phyloP scores from a whole-genome alignment of 2,888 invertebrate genomes.

The Thyatira batis region DNA sequence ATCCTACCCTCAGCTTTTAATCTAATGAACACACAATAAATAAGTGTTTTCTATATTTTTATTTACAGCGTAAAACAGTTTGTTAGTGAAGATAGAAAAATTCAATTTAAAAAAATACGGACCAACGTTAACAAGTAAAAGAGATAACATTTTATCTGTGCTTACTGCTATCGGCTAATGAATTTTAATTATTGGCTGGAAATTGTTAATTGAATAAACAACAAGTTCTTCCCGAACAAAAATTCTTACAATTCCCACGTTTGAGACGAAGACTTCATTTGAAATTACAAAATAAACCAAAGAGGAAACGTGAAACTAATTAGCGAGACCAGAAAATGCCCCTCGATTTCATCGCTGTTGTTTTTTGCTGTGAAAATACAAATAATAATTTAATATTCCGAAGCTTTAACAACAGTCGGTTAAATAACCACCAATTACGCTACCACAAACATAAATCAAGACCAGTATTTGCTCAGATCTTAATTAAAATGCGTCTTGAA shows the following conservation, averaged over 20 bases:
- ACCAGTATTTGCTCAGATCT: slow-evolving; percentile 33
- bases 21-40: background rate
- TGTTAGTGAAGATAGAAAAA: background rate
- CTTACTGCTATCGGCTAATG: slow-evolving; percentile 42
- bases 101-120: background rate
- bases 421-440: slow-evolving; percentile 41
- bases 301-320: slow-evolving; percentile 36
- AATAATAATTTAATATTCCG: slow-evolving; percentile 40
- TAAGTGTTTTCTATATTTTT: background rate
- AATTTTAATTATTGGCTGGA: slow-evolving; percentile 50
- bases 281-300: slow-evolving; percentile 34
- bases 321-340: slow-evolving; percentile 26
- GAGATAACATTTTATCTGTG: slow-evolving; percentile 15
- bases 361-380: slow-evolving; percentile 24
- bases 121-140: slow-evolving; percentile 27
- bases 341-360: slow-evolving; percentile 14
- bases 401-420: slow-evolving; percentile 28
- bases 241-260: slow-evolving; percentile 46
- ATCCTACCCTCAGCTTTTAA: background rate
- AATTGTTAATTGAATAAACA: slow-evolving; percentile 37
- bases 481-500: slow-evolving; percentile 41
- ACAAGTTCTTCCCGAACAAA: slow-evolving; percentile 32
- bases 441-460: slow-evolving; percentile 41
- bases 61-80: background rate
- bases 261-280: slow-evolving; percentile 27